Conservation (phyloP, 2,797 vertebrate genomes). For the Molossus molossus region DNA sequence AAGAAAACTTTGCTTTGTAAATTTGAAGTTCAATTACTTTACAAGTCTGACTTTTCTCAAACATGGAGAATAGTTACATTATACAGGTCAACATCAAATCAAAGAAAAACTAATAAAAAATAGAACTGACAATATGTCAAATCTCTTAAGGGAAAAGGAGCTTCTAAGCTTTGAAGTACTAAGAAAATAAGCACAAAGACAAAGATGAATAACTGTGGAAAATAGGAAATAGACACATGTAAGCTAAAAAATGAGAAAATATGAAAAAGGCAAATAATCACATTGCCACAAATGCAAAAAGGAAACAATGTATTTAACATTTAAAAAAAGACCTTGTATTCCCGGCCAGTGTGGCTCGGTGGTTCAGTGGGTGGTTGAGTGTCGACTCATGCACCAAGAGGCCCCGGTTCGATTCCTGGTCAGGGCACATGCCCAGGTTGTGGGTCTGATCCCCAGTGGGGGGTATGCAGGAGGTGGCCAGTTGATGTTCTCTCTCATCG, state of each 20-base stretch:
- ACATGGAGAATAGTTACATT: not conserved
- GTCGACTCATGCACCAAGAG: no score
- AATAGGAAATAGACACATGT: not conserved
- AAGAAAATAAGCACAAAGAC: not conserved
- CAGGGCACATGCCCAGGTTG: no score
- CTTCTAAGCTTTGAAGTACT: constrained; percentile 24
- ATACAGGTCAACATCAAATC: constrained; percentile 38
- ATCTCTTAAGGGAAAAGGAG: not conserved
- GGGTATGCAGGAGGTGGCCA: no score
- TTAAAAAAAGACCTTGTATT: not conserved
- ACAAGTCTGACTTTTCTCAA: not conserved
- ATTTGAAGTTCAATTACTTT: constrained; percentile 30
- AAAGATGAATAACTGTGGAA: not conserved
- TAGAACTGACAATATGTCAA: not conserved
- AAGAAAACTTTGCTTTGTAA: not conserved
- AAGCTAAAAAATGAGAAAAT: not conserved
- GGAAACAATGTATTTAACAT: not conserved
- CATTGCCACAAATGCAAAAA: not conserved
- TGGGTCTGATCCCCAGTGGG: no score
- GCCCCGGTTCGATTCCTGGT: no score
- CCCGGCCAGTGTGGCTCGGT: no score
- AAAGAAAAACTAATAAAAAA: constrained; percentile 47
- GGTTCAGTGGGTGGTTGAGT: no score
- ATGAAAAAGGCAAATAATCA: not conserved
- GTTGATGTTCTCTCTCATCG: no score